phyloP scores from a whole-genome alignment of 1,140 invertebrate genomes.

The Drosophila littoralis region DNA sequence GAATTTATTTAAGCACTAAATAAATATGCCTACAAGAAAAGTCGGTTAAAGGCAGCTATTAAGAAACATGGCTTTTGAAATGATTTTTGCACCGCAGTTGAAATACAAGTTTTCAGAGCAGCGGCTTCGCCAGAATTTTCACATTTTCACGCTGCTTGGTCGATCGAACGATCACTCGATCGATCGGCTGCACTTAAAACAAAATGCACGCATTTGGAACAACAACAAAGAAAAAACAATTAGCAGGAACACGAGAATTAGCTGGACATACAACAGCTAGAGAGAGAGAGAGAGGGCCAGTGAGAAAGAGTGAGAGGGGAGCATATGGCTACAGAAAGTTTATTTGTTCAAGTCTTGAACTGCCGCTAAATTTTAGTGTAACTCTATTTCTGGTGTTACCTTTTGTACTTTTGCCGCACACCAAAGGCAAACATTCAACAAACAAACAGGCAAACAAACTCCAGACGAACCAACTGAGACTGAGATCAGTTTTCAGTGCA shows the following conservation, averaged over 20 bases:
- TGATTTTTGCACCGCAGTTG: background rate
- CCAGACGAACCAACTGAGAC: constrained; percentile 9
- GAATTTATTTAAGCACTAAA: too few species aligned
- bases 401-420: constrained; percentile 76
- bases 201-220: constrained; percentile 70
- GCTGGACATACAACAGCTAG: constrained; percentile 50
- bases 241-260: constrained; percentile 66
- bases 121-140: constrained; percentile 20
- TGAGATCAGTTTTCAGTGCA: constrained; percentile 12
- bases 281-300: background rate
- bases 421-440: constrained; percentile 55
- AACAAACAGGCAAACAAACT: constrained; percentile 27
- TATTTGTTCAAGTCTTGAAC: constrained; percentile 72
- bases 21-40: too few species aligned
- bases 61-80: too few species aligned
- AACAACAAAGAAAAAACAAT: constrained; percentile 60
- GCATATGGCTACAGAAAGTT: constrained; percentile 52
- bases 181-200: constrained; percentile 69
- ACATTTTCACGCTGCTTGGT: constrained; percentile 25
- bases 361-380: constrained; percentile 81
- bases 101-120: background rate
- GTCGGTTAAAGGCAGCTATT: too few species aligned
- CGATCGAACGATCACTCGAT: constrained; percentile 7
- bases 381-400: constrained; percentile 70
- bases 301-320: background rate